Evolutionary conservation across 2,797 vertebrate genomes (phyloP), one percentile per base, ranked within the genome.

Genomic region (Tadarida brasiliensis): DNA sequence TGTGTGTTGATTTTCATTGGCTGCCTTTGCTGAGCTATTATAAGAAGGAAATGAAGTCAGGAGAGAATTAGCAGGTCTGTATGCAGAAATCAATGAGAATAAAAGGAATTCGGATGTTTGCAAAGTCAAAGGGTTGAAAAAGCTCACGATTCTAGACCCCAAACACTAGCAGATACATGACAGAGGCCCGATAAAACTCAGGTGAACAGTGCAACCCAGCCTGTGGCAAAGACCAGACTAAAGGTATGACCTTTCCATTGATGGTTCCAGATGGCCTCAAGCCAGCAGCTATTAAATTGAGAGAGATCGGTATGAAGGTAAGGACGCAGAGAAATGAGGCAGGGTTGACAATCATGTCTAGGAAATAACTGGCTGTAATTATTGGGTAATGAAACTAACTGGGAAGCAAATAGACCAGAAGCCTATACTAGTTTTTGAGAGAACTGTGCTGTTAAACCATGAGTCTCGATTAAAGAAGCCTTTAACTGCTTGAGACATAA

Each of bases 11-110:
- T 73, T 95, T 77, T 87, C 88, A 90, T 59, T 85, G 77, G 33
- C 35, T 87, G 59, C 33, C 47, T 95, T 94, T 80, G 80, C 33
- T 95, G 35, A 86, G 44, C 19, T 86, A 67, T 56, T 84, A 84
- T 39, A 94, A 82, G 49, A 90, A 67, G 80, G 49, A 91, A 68
- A 80, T 83, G 56, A 86, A 73, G 57, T 89, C 63, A 67, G 81
- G 89, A 87, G 86, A 91, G 68, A 92, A 57, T 65, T 30, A 82
- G 51, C n/a, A 87, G 47, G 44, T 78, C 47, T 90, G 22, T 71
- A 84, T 87, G 59, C n/a, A 87, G 56, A 90, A 92, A 90, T 63
- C 67, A 87, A 74, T n/a, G 22, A 49, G 51, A 92, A 94, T 81
- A 78, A 47, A 94, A 84, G n/a, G 74, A 87, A 49, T 73, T 28